A percentile compares a stretch with the other conserved stretches of the same genome.
phyloP scores from a whole-genome alignment of 2,888 invertebrate species.

The Clunio marinus region DNA sequence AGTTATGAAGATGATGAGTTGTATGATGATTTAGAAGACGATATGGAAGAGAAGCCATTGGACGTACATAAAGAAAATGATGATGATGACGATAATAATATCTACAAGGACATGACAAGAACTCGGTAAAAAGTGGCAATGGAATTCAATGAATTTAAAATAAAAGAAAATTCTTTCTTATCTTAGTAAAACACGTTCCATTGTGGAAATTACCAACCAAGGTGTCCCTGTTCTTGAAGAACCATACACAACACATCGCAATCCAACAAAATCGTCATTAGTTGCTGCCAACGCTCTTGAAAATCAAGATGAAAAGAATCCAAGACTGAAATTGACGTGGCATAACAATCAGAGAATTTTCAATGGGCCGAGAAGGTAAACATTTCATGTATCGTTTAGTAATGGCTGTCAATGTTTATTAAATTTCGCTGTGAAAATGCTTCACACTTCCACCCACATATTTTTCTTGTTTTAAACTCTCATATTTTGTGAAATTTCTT shows the following conservation, averaged over 20 bases:
- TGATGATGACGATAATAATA: slow-evolving; percentile 39
- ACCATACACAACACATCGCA: slow-evolving; percentile 45
- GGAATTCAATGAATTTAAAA: not conserved
- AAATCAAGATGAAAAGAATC: slow-evolving; percentile 1
- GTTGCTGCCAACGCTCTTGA: not conserved
- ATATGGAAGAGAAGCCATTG: slow-evolving; percentile 29
- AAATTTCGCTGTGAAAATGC: not conserved
- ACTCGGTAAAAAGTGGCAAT: slow-evolving; percentile 42
- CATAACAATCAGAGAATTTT: not conserved
- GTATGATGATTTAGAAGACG: slow-evolving; percentile 39
- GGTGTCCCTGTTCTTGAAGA: slow-evolving; percentile 49
- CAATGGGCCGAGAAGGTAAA: not conserved
- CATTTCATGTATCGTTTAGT: not conserved
- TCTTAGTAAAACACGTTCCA: slow-evolving; percentile 48
- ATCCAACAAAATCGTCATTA: too few relatives aligned
- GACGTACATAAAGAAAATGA: slow-evolving; percentile 39
- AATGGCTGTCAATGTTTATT: not conserved
- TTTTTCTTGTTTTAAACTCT: too few relatives aligned
- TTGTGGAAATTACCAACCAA: slow-evolving; percentile 45
- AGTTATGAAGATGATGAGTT: slow-evolving; percentile 34
- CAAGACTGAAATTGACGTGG: slow-evolving; percentile 34
- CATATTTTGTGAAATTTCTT: too few relatives aligned
- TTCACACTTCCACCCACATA: too few relatives aligned
- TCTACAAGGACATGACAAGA: slow-evolving; percentile 42
- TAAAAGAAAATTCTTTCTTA: slow-evolving; percentile 3